Base-by-base conservation (phyloP, 2,113 vertebrate species). In the Podarcis muralis region DNA sequence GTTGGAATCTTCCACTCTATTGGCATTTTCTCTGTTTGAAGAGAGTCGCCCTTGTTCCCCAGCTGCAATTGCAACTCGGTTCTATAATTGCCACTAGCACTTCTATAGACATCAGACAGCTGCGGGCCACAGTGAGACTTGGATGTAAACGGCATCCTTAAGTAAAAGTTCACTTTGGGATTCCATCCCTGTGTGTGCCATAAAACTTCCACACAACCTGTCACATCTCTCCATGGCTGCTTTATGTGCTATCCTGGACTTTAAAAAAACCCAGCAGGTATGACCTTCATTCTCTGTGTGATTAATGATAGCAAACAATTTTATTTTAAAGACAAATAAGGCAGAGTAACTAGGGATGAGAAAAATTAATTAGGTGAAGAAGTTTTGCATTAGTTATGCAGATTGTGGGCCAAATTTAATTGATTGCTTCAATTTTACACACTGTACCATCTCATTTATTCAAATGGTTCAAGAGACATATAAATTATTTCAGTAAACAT, bases 251-350 rank as follows among this genome's bases (percentile, higher is more conserved):
- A 43, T 25, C 88, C 37, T 62, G 69, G 4, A 2, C 69, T 89
- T 85, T 90, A 85, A 43, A 7, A 87, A 72, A 80, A 72, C 72
- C 72, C 16, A 59, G 57, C 48, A 80, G 22, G 53, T 32, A 43
- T 85, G 68, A 71, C 76, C 76, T 85, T 85, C 66, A 62, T 48
- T 84, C 30, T 57, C 30, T 62, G 27, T 74, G 48, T 89, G 68
- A 85, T 85, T 82, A 69, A 83, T 69, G 79, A 76, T n/a, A 13
- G 40, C 40, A 77, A 82, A 76, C 59, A 66, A 65, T 74, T 80
- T 75, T 59, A 18, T 71, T 65, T 23, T 84, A 71, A 68, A 89
- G 86, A 94, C 57, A 2, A 87, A 80, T 81, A 89, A 12, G 78
- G 15, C 66, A 80, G 9, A 72, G 13, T 35, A 66, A 0, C 0